Conservation (phyloP, 37 sponge, comb jelly and placozoan species). For the Petrosia ficiformis region DNA sequence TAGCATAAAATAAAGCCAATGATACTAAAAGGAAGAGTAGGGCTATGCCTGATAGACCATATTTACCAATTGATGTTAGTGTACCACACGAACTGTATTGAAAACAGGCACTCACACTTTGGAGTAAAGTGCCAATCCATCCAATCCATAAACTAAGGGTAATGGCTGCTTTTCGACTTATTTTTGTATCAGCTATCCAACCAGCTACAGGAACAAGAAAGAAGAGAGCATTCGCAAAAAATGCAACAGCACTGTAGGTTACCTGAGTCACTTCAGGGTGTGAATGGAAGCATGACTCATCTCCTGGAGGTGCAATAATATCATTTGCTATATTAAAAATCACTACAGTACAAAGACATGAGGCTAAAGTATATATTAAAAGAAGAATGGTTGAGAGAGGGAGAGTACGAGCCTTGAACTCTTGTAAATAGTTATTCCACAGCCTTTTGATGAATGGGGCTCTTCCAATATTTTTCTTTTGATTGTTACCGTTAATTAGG, state of each 20-base stretch:
- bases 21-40: not conserved
- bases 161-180: not conserved
- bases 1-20: not conserved
- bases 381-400: not conserved
- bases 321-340: not conserved
- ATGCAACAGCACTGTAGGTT: not conserved
- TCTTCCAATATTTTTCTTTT: too few relatives aligned
- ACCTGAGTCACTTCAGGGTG: not conserved
- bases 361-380: not conserved
- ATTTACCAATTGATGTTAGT: not conserved
- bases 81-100: constrained; percentile 1
- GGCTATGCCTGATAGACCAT: not conserved
- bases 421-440: not conserved
- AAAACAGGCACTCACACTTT: not conserved
- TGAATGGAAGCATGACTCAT: not conserved
- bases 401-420: not conserved
- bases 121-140: not conserved
- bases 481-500: too few relatives aligned
- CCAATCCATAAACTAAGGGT: not conserved
- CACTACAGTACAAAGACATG: not conserved
- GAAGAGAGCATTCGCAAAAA: not conserved
- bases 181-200: constrained; percentile 6
- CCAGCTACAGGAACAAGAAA: not conserved
- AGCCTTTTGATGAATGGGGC: too few relatives aligned
- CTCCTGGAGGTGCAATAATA: not conserved